Conservation (phyloP, 2,888 invertebrate genomes). For the Callyntrura sp. region DNA sequence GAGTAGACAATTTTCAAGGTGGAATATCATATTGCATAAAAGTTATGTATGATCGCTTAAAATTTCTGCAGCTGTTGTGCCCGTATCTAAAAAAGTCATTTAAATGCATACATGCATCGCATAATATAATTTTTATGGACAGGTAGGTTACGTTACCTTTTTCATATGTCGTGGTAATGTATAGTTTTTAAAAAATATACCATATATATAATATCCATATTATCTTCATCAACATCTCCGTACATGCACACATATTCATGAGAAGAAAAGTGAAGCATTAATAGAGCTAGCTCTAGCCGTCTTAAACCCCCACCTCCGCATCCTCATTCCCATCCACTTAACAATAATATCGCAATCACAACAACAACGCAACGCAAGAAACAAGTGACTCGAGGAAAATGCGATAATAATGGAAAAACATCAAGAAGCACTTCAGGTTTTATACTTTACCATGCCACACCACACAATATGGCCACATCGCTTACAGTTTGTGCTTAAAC, state of each 20-base stretch:
- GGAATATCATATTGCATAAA: no score
- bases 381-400: constrained; percentile 49
- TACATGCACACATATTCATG: not conserved
- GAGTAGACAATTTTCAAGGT: no score
- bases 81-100: no score
- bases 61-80: no score
- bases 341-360: not conserved
- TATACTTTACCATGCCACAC: not conserved
- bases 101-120: not conserved
- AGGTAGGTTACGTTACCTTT: not conserved
- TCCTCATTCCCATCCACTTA: constrained; percentile 42
- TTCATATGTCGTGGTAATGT: not conserved
- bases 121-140: not conserved
- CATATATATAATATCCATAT: constrained; percentile 3
- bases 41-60: no score
- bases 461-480: not conserved
- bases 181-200: constrained; percentile 4
- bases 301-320: not conserved
- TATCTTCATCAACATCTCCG: not conserved
- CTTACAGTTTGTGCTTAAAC: not conserved
- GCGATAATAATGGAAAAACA: constrained; percentile 52
- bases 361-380: constrained; percentile 22
- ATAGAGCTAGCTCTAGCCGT: not conserved
- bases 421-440: constrained; percentile 46
- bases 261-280: constrained; percentile 29